Evolutionary conservation across 2,888 invertebrate genomes (phyloP).

Genomic region (Meta bourneti): DNA sequence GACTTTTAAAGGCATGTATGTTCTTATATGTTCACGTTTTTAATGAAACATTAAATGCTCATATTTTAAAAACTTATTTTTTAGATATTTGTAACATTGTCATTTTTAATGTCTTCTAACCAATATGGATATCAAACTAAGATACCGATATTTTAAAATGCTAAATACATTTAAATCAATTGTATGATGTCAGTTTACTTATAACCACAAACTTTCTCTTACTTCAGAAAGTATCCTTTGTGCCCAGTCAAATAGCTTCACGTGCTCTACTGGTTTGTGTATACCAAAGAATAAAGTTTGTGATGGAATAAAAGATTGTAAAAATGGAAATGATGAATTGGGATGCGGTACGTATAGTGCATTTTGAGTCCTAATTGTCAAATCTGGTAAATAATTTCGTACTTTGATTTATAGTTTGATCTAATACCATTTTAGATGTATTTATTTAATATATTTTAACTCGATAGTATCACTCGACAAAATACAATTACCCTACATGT

Average conservation of each 20-base stretch:
- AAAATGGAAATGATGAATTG: slow-evolving; percentile 27
- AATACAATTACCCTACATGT: background rate
- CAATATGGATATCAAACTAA: too few species aligned
- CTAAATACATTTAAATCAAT: too few species aligned
- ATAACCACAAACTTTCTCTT: background rate
- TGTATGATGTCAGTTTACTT: too few species aligned
- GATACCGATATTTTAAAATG: too few species aligned
- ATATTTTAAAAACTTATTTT: too few species aligned
- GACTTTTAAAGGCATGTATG: too few species aligned
- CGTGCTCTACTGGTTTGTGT: slow-evolving; percentile 7
- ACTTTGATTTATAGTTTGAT: background rate
- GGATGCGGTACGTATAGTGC: slow-evolving; percentile 8
- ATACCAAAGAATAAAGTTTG: slow-evolving; percentile 20
- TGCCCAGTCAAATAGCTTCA: background rate
- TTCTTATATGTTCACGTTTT: too few species aligned
- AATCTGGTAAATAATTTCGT: background rate
- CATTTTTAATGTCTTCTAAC: too few species aligned
- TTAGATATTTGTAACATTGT: too few species aligned
- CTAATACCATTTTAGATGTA: background rate
- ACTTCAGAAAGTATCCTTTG: slow-evolving; percentile 8
- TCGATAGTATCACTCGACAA: background rate
- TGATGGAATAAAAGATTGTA: slow-evolving; percentile 37
- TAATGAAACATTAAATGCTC: too few species aligned
- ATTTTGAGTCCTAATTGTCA: background rate
- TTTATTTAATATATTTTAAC: background rate